Conservation (phyloP, 2,797 vertebrate genomes). For the Characodon lateralis region DNA sequence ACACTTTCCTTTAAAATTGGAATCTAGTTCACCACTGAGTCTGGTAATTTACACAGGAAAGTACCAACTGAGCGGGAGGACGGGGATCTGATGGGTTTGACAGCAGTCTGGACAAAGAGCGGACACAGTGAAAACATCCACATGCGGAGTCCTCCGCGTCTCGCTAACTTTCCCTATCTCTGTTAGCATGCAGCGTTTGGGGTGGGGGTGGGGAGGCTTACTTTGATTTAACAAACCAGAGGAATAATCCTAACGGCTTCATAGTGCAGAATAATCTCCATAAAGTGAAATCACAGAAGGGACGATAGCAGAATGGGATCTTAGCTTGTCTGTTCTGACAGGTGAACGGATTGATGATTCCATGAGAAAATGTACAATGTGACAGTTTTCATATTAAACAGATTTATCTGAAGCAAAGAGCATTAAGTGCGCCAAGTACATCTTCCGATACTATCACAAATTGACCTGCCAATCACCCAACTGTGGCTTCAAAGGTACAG, state of each 20-base stretch:
- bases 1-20: conserved; percentile 92
- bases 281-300: conserved; percentile 78
- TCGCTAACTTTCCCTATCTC: conserved; percentile 53
- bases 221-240: conserved; percentile 73
- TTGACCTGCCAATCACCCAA: conserved; percentile 84
- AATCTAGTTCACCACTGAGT: conserved; percentile 96
- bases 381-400: conserved; percentile 86
- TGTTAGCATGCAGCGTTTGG: conserved; percentile 40
- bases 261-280: conserved; percentile 79
- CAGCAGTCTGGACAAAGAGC: conserved; percentile 87
- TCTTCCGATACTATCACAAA: conserved; percentile 84
- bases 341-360: conserved; percentile 80
- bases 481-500: conserved; percentile 80
- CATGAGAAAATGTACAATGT: conserved; percentile 78
- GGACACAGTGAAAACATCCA: conserved; percentile 64
- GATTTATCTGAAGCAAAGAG: conserved; percentile 84
- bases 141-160: conserved; percentile 25
- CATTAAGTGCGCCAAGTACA: conserved; percentile 82
- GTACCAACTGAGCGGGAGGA: conserved; percentile 86
- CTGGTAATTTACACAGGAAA: conserved; percentile 98
- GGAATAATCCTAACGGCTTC: conserved; percentile 74
- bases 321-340: conserved; percentile 70
- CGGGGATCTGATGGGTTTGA: conserved; percentile 84
- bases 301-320: conserved; percentile 52
- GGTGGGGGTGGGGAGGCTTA: conserved; percentile 61